Percentiles rank a stretch among this genome's conserved stretches.
Evolutionary conservation across 37 sponge, comb jelly and placozoan genomes (phyloP).

Genomic region (Ianthella basta): DNA sequence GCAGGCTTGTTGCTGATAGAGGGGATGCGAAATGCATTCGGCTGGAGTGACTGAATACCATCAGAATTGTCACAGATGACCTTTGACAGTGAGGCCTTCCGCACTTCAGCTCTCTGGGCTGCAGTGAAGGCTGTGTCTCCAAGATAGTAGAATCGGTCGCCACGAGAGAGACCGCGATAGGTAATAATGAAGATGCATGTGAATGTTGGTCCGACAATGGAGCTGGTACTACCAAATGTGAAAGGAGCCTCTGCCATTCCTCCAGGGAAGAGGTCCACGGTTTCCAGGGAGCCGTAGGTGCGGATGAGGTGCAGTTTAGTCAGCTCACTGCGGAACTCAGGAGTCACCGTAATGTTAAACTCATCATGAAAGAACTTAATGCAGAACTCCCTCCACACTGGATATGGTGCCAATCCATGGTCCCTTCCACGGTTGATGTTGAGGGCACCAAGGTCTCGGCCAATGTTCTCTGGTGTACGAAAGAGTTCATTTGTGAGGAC

Average conservation of each 20-base stretch:
- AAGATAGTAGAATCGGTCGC: slow-evolving; percentile 88
- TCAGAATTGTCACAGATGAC: slow-evolving; percentile 89
- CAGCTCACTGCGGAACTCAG: slow-evolving; percentile 33
- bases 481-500: slow-evolving; percentile 74
- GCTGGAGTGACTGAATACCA: slow-evolving; percentile 53
- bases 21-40: slow-evolving; percentile 54
- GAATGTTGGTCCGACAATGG: slow-evolving; percentile 86
- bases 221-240: slow-evolving; percentile 1
- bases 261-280: slow-evolving; percentile 77
- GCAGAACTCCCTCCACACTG: slow-evolving; percentile 66
- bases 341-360: not conserved
- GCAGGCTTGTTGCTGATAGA: not conserved
- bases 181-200: slow-evolving; percentile 89
- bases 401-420: slow-evolving; percentile 87
- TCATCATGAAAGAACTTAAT: slow-evolving; percentile 8
- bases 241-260: slow-evolving; percentile 82
- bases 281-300: slow-evolving; percentile 59
- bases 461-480: slow-evolving; percentile 27
- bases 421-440: slow-evolving; percentile 91
- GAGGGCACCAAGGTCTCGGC: slow-evolving; percentile 82
- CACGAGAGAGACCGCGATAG: slow-evolving; percentile 69
- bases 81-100: slow-evolving; percentile 47
- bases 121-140: slow-evolving; percentile 70
- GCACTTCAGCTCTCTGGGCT: slow-evolving; percentile 56
- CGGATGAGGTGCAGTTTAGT: slow-evolving; percentile 45